These are phyloP conservation scores for Glaucidium brasilianum DNA, from an alignment of 2,113 vertebrate genomes.

Conservation along the genomic window DNA sequence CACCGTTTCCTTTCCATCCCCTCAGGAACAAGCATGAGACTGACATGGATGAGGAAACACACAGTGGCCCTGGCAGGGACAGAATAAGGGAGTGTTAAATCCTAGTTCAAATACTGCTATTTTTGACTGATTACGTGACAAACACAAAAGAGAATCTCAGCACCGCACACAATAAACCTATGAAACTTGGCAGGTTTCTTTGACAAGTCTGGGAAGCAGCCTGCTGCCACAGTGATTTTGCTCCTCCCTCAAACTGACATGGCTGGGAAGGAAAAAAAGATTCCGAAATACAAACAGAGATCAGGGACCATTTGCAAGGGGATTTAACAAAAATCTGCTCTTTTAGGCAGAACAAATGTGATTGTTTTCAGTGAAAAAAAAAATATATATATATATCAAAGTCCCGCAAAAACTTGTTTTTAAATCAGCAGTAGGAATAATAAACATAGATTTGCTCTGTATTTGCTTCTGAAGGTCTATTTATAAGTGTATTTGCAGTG, in stretches of 20 bases:
- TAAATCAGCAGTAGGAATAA: background rate
- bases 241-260: background rate
- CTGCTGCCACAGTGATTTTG: constrained; percentile 26
- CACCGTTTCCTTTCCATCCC: background rate
- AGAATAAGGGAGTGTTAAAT: background rate
- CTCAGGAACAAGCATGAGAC: background rate
- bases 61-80: background rate
- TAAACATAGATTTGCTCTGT: background rate
- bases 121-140: background rate
- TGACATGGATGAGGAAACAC: background rate
- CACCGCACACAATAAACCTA: background rate
- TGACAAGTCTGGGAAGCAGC: background rate
- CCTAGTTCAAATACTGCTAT: background rate
- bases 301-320: background rate
- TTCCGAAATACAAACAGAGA: constrained; percentile 11
- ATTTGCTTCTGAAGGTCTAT: background rate
- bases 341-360: background rate
- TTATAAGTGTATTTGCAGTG: background rate
- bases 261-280: background rate
- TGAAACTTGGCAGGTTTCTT: constrained; percentile 20
- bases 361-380: background rate
- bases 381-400: too few relatives aligned
- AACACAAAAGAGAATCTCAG: background rate
- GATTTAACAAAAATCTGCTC: background rate
- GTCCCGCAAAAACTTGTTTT: background rate